phyloP scores from a whole-genome alignment of 2,113 vertebrate genomes.

The Fregata magnificens region DNA sequence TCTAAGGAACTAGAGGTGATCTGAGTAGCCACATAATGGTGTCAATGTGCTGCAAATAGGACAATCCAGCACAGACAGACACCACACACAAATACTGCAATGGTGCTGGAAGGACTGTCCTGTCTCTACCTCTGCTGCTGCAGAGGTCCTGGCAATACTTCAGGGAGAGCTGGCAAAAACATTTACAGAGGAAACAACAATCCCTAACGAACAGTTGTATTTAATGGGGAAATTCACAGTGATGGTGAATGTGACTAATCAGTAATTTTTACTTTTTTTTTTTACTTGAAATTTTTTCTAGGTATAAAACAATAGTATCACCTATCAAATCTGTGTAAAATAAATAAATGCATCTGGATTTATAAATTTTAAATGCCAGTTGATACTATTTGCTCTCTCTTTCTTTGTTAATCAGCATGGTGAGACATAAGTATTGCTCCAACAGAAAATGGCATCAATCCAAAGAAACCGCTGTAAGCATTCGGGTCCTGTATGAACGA shows the following conservation, averaged over 20 bases:
- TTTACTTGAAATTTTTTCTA: background rate
- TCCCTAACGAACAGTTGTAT: background rate
- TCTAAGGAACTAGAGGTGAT: background rate
- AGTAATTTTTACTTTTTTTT: background rate
- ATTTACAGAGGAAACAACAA: background rate
- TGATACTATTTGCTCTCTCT: background rate
- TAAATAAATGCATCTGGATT: background rate
- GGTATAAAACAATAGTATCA: background rate
- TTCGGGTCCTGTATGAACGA: rapidly evolving
- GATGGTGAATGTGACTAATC: background rate
- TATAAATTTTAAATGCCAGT: background rate
- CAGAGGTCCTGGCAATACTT: background rate
- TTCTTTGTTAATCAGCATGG: background rate
- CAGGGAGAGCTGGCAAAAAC: background rate
- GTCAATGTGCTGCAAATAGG: background rate
- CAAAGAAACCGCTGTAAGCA: background rate
- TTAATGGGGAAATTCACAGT: background rate
- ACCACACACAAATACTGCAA: background rate
- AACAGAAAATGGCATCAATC: background rate
- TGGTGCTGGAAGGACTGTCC: background rate
- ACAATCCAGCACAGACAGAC: background rate
- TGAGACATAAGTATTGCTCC: background rate
- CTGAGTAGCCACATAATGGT: rapidly evolving
- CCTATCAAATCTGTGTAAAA: background rate
- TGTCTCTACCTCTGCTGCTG: background rate